Conservation (phyloP, 2,113 vertebrate species). For the Coptodon rendalli region DNA sequence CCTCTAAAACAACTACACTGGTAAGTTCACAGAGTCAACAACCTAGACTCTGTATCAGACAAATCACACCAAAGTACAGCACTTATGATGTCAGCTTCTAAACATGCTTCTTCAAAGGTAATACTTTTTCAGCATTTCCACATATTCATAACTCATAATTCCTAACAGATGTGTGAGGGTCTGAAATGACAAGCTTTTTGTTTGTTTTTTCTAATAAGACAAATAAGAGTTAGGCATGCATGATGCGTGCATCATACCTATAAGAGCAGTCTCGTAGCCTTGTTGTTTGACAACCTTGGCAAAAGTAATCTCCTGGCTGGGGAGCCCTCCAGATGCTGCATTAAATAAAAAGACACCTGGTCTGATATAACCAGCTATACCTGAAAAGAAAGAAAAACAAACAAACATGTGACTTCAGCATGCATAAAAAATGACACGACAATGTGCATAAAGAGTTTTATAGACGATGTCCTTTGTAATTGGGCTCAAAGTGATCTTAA, state of each 20-base stretch:
- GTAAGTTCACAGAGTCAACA: background rate
- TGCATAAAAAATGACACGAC: accelerated
- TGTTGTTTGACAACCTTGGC: slow-evolving; percentile 71
- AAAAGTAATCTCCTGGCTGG: slow-evolving; percentile 79
- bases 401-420: background rate
- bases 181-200: accelerated
- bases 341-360: slow-evolving; percentile 55
- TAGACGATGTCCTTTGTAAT: background rate
- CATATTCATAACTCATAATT: background rate
- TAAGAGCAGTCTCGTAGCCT: slow-evolving; percentile 78
- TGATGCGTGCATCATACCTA: slow-evolving; percentile 37
- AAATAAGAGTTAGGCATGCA: background rate
- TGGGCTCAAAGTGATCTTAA: background rate
- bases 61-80: background rate
- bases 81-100: background rate
- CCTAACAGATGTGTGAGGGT: background rate
- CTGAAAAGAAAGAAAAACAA: slow-evolving; percentile 11
- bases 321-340: slow-evolving; percentile 80
- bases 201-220: background rate
- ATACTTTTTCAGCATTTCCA: background rate
- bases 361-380: slow-evolving; percentile 8
- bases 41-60: background rate
- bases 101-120: background rate
- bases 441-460: background rate
- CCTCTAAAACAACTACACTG: background rate